Conservation (phyloP, 2,113 vertebrate species). For the Arizona elegans region DNA sequence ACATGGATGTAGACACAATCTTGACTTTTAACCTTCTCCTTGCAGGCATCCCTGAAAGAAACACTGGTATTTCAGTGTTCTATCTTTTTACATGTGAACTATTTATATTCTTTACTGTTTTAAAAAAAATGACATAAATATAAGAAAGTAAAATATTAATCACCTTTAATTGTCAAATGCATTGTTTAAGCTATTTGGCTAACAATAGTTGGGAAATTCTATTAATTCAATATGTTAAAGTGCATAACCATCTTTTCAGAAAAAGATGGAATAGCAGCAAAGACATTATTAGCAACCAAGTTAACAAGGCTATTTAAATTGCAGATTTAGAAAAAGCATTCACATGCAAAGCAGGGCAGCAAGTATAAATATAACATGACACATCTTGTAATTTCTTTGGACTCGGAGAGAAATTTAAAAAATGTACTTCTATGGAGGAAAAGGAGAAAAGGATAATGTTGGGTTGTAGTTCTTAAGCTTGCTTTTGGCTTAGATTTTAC, state of each 20-base stretch:
- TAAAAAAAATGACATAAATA: not conserved
- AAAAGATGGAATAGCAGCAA: not conserved
- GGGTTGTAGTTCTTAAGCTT: not conserved
- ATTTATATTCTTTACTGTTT: not conserved
- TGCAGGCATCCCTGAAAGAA: not conserved
- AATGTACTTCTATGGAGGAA: conserved; percentile 12
- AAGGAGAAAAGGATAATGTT: not conserved
- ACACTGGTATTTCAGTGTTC: not conserved
- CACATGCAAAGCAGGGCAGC: conserved; percentile 24
- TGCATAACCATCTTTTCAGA: not conserved
- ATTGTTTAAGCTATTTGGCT: not conserved
- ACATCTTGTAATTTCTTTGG: conserved; percentile 60
- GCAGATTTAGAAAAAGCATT: not conserved
- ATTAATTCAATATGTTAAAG: conserved; percentile 6
- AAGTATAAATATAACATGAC: not conserved
- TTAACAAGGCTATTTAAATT: not conserved
- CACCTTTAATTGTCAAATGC: not conserved
- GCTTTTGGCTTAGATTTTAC: not conserved
- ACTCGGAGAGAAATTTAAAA: conserved; percentile 53
- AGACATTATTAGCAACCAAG: not conserved
- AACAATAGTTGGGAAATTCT: not conserved
- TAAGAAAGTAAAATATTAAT: not conserved
- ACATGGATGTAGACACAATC: not conserved
- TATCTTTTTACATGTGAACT: not conserved
- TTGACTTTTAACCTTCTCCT: not conserved